Evolutionary conservation across 2,113 vertebrate species (phyloP), one percentile per base, ranked within the genome.

Genomic region (Caranx ignobilis): DNA sequence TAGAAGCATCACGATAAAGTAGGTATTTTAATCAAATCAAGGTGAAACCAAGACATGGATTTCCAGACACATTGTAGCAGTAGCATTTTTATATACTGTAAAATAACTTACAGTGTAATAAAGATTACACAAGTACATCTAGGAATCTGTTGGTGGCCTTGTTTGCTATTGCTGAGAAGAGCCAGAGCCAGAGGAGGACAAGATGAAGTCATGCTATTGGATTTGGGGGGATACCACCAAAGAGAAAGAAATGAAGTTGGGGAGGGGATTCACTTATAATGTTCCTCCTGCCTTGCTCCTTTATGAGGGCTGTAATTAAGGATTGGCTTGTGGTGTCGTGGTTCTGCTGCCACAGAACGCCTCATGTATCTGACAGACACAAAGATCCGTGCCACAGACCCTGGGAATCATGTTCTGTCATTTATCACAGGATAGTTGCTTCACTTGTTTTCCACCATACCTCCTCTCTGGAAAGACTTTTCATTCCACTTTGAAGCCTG

Each of bases 181-280:
- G 60, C 85, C 67, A 86, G 81, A 86, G 59, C 41, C 18, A 59
- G 69, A 69, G 54, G 72, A 47, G 76, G 71, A 83, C 75, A 48
- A 68, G 32, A 86, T 92, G 89, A 94, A 84, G 89, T 93, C 91
- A 94, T 91, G 81, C 74, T 84, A 9, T 75, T 86, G 91, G 85
- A 85, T 83, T 84, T 71, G 34, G 70, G 80, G 77, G 74, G 73
- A 88, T 88, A 79, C 89, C 83, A 81, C 83, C 88, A 90, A 68
- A 85, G 83, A 87, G 75, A 82, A 41, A 60, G 47, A 82, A 78
- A 81, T 87, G 81, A 85, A 83, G 72, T 62, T 67, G 74, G 77
- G 84, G 81, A 89, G 83, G 48, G 81, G 83, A 82, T 87, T 87
- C 59, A 77, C 70, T 81, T 87, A 80, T 89, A 89, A 83, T 76